Conservation (phyloP, 1,140 invertebrate genomes). For the Drosophila aff. region DNA sequence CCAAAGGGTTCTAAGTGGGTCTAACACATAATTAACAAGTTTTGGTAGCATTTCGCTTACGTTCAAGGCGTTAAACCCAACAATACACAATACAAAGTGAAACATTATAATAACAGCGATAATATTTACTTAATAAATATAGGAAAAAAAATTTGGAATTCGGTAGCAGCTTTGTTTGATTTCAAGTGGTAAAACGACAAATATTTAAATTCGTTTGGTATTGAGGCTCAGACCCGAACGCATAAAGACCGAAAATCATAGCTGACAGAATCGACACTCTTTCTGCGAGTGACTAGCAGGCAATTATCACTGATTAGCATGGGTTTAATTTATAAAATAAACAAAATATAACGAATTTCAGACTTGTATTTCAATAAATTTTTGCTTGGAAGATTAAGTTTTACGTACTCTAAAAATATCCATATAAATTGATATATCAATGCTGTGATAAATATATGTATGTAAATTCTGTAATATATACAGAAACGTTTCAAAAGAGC, state of each 20-base stretch:
- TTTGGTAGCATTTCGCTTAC: constrained; percentile 17
- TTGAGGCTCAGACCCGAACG: not conserved
- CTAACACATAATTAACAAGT: constrained; percentile 63
- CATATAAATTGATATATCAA: no score
- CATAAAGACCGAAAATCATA: constrained; percentile 14
- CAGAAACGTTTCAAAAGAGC: no score
- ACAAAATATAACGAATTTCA: constrained; percentile 1
- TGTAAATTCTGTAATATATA: no score
- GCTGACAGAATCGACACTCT: constrained; percentile 30
- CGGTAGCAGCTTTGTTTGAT: constrained; percentile 51
- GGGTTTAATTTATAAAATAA: constrained; percentile 7
- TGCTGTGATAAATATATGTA: no score
- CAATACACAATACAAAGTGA: constrained; percentile 46
- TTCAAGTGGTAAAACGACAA: constrained; percentile 28
- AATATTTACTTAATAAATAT: constrained; percentile 53
- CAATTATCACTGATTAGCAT: constrained; percentile 51
- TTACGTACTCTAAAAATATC: not conserved
- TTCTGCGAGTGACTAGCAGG: constrained; percentile 11
- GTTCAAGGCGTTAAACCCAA: constrained; percentile 65
- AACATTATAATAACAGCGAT: constrained; percentile 35
- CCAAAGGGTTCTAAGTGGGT: constrained; percentile 23
- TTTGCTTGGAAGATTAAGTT: not conserved
- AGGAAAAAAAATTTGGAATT: constrained; percentile 9
- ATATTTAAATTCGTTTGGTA: constrained; percentile 44
- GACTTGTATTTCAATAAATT: constrained; percentile 23